These are phyloP conservation scores for Enteromius argenteus DNA, from an alignment of 2,797 vertebrate genomes.

Conservation along the genomic window DNA sequence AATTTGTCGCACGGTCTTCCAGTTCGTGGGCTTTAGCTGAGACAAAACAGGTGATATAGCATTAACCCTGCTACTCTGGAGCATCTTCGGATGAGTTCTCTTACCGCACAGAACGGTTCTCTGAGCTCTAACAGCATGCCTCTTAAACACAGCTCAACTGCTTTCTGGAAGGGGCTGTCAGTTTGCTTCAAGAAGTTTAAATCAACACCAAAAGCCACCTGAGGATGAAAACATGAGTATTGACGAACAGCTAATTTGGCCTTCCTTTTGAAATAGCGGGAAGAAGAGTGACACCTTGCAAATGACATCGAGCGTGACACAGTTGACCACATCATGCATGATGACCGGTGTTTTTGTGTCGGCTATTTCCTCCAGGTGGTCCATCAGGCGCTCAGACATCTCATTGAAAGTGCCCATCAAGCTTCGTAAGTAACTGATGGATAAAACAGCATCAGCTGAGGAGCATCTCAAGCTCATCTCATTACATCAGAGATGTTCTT, in stretches of 20 bases:
- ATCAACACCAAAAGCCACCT: slow-evolving; percentile 91
- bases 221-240: background rate
- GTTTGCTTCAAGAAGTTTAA: slow-evolving; percentile 76
- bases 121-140: slow-evolving; percentile 55
- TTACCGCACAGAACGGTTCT: slow-evolving; percentile 65
- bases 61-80: background rate
- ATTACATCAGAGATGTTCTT: background rate
- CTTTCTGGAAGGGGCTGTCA: slow-evolving; percentile 78
- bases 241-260: background rate
- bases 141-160: slow-evolving; percentile 76
- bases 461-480: background rate
- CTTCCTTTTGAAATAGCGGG: background rate
- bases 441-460: background rate
- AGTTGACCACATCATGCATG: slow-evolving; percentile 83
- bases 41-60: background rate
- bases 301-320: slow-evolving; percentile 86
- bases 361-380: slow-evolving; percentile 79
- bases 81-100: background rate
- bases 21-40: slow-evolving; percentile 82
- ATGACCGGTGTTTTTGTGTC: slow-evolving; percentile 74
- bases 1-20: slow-evolving; percentile 76
- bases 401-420: slow-evolving; percentile 89
- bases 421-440: slow-evolving; percentile 82
- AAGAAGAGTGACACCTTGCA: slow-evolving; percentile 78
- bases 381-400: slow-evolving; percentile 86